These are phyloP conservation scores for Ophioninae sp. DNA, from an alignment of 2,888 invertebrate genomes.

Conservation along the genomic window DNA sequence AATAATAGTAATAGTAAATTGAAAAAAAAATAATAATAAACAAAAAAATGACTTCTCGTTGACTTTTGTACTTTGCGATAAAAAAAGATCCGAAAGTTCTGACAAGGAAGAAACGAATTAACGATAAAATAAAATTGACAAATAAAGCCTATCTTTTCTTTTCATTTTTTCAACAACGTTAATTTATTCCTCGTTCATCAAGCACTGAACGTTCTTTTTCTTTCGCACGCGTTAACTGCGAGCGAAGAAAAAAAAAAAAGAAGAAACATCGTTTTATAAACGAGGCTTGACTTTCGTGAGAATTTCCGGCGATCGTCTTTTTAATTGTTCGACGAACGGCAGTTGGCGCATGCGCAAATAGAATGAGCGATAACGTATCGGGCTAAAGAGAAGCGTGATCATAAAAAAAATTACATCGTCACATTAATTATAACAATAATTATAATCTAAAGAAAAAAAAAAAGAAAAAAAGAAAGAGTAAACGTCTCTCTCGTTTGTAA, in stretches of 20 bases:
- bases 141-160: not conserved
- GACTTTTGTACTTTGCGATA: too few relatives aligned
- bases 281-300: too few relatives aligned
- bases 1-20: too few relatives aligned
- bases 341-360: constrained; percentile 15
- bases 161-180: not conserved
- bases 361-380: not conserved
- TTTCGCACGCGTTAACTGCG: not conserved
- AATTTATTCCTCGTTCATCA: not conserved
- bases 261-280: too few relatives aligned
- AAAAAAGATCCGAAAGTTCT: not conserved
- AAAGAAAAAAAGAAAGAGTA: too few relatives aligned
- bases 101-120: not conserved
- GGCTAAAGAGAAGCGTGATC: constrained; percentile 11
- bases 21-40: too few relatives aligned
- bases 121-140: not conserved
- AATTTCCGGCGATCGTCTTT: too few relatives aligned
- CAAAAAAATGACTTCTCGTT: too few relatives aligned
- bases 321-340: constrained; percentile 2
- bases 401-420: constrained; percentile 37
- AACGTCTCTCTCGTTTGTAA: constrained; percentile 28
- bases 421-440: constrained; percentile 33
- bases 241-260: not conserved
- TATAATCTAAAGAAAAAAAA: constrained; percentile 37
- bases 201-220: not conserved